Conservation (phyloP, 37 sponge, comb jelly and placozoan species). For the Oscarella lobularis region DNA sequence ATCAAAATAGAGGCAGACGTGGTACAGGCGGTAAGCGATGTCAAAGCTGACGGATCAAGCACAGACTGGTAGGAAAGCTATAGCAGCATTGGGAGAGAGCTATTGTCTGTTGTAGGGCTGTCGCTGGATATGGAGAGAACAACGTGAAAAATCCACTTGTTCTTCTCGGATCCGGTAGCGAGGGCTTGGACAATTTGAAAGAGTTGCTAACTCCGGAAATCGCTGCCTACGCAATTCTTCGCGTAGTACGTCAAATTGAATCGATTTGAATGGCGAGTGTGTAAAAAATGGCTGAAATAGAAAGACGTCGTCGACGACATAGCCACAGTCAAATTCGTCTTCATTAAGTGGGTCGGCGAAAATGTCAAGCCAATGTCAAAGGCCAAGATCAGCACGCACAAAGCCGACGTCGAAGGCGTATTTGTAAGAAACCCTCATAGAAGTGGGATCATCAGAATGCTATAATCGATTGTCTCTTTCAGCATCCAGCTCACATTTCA, state of each 20-base stretch:
- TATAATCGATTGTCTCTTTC: neutral
- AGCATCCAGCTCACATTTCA: constrained; percentile 25
- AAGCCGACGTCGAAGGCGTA: constrained; percentile 50
- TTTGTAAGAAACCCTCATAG: too few species aligned
- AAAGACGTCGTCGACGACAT: constrained; percentile 69
- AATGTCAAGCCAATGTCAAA: constrained; percentile 65
- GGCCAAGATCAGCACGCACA: constrained; percentile 68
- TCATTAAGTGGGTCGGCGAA: constrained; percentile 78
- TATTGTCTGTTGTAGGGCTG: constrained; percentile 45
- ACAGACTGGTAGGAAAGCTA: too few species aligned
- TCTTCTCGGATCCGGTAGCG: constrained; percentile 23
- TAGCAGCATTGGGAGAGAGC: too few species aligned
- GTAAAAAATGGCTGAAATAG: too few species aligned
- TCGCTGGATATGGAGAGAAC: constrained; percentile 27
- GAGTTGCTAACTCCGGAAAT: constrained; percentile 12
- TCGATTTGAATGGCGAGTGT: too few species aligned
- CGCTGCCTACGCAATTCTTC: constrained; percentile 36
- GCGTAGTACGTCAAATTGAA: constrained; percentile 47
- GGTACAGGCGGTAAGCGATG: too few species aligned
- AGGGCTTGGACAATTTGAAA: constrained; percentile 8
- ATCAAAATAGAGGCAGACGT: too few species aligned
- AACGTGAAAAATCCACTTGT: constrained; percentile 49
- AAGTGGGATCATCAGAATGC: too few species aligned
- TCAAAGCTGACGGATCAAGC: too few species aligned
- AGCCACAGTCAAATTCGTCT: constrained; percentile 75